A percentile compares a stretch with the other conserved stretches of the same genome.
Conservation (phyloP, 1,140 invertebrate genomes). For the Musca vetustissima region DNA sequence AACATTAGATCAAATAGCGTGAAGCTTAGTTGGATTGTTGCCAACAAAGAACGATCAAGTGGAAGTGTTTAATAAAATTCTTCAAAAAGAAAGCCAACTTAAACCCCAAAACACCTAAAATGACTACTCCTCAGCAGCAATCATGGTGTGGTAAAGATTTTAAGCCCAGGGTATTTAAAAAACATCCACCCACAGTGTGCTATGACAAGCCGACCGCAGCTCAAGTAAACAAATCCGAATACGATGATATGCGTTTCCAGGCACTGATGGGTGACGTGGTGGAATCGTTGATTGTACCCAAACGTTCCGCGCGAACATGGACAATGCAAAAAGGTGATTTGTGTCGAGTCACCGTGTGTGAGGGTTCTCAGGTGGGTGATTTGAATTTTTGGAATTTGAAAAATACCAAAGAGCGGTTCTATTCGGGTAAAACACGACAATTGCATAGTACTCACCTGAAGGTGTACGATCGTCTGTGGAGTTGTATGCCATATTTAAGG, state of each 20-base stretch:
- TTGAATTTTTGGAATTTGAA: conserved; percentile 59
- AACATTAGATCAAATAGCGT: too few species aligned
- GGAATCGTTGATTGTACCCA: conserved; percentile 49
- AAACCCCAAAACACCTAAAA: neutral
- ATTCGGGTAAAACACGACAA: conserved; percentile 59
- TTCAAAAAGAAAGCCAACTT: neutral
- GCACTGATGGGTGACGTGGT: conserved; percentile 46
- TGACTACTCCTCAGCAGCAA: conserved; percentile 1
- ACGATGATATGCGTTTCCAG: conserved; percentile 48
- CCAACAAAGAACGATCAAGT: neutral
- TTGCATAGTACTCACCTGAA: conserved; percentile 56
- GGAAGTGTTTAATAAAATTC: too few species aligned
- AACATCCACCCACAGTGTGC: conserved; percentile 48
- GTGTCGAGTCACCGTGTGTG: conserved; percentile 53
- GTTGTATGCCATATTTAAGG: conserved; percentile 56
- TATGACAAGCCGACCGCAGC: conserved; percentile 52
- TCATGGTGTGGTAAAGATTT: conserved; percentile 29
- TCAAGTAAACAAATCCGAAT: conserved; percentile 42
- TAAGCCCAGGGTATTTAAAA: conserved; percentile 38
- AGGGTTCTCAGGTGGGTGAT: conserved; percentile 58
- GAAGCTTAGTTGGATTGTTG: too few species aligned
- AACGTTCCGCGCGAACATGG: conserved; percentile 54
- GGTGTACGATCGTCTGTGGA: conserved; percentile 58
- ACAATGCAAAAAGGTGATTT: conserved; percentile 53
- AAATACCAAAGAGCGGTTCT: conserved; percentile 56